Conservation (phyloP, 1,140 invertebrate genomes). For the Elymnias hypermnestra region DNA sequence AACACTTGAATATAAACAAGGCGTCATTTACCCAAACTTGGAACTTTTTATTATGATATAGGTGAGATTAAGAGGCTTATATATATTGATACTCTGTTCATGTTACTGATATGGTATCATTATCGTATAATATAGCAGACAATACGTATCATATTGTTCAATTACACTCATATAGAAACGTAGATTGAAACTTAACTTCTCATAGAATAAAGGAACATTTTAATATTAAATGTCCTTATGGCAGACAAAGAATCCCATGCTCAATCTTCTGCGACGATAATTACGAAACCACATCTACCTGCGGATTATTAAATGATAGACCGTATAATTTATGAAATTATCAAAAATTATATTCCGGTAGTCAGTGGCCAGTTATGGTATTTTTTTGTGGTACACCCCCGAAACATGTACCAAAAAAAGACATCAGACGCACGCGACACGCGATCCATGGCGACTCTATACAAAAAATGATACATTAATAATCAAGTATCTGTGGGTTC, state of each 20-base stretch:
- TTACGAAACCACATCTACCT: slow-evolving; percentile 51
- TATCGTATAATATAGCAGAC: too few species aligned
- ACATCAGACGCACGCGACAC: slow-evolving; percentile 67
- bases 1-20: too few species aligned
- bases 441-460: slow-evolving; percentile 47
- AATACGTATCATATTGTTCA: too few species aligned
- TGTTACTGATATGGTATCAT: too few species aligned
- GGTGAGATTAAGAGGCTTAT: too few species aligned
- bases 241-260: slow-evolving; percentile 5
- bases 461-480: slow-evolving; percentile 64
- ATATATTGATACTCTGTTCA: too few species aligned
- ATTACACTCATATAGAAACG: too few species aligned
- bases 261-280: slow-evolving; percentile 14
- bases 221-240: too few species aligned
- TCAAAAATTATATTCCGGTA: slow-evolving; percentile 74
- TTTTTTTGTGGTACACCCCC: slow-evolving; percentile 58
- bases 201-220: too few species aligned
- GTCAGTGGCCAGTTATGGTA: slow-evolving; percentile 64
- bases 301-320: slow-evolving; percentile 55
- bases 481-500: slow-evolving; percentile 59
- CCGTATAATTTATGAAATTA: slow-evolving; percentile 72
- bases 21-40: too few species aligned
- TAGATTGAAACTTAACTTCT: too few species aligned
- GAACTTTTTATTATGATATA: too few species aligned
- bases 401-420: slow-evolving; percentile 54